These are phyloP conservation scores for Poecilia velifera DNA, from an alignment of 2,797 vertebrate species.

Conservation along the genomic window DNA sequence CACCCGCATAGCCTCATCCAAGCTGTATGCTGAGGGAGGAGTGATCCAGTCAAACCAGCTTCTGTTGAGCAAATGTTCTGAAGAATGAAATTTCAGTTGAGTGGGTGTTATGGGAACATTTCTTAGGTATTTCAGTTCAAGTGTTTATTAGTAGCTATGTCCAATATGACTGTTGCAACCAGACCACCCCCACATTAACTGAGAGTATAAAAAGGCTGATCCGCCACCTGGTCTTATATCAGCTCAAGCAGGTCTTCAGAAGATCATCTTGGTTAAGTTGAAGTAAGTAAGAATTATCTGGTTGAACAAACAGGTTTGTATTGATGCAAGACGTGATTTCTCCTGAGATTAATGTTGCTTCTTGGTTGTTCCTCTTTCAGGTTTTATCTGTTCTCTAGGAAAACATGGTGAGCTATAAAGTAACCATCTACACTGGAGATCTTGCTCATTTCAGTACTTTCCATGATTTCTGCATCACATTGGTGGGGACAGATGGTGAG, in stretches of 20 bases:
- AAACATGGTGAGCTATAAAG: not conserved
- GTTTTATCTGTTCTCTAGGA: not conserved
- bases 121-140: not conserved
- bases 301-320: not conserved
- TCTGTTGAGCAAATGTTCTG: not conserved
- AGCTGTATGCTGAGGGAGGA: too few relatives aligned
- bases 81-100: not conserved
- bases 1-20: too few relatives aligned
- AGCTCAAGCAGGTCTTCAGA: not conserved
- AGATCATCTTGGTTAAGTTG: not conserved
- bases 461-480: conserved; percentile 2
- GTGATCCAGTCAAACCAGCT: not conserved
- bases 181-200: not conserved
- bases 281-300: not conserved
- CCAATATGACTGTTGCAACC: not conserved
- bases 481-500: not conserved
- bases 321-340: not conserved
- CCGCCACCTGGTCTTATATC: not conserved
- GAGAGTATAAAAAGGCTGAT: not conserved
- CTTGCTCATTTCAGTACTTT: not conserved
- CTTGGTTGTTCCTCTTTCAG: not conserved
- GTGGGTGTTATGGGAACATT: not conserved
- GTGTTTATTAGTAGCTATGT: not conserved
- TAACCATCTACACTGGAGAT: not conserved
- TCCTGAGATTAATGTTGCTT: not conserved